These are phyloP conservation scores for Idaea biselata DNA, from an alignment of 2,888 invertebrate species.

Conservation along the genomic window DNA sequence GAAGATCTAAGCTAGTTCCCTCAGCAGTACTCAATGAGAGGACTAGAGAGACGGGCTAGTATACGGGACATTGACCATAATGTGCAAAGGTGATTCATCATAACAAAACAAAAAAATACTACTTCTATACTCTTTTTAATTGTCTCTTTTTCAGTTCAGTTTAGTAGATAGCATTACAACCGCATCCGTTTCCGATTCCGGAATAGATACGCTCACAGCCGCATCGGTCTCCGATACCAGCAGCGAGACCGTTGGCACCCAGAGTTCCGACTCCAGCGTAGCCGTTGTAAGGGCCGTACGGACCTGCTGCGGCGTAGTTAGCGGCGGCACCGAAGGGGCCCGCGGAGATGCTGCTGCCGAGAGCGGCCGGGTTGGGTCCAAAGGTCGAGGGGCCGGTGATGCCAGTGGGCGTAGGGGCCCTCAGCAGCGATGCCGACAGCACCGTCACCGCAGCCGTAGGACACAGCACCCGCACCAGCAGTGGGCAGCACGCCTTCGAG, in stretches of 20 bases:
- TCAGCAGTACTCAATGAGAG: no score
- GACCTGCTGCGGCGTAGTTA: constrained; percentile 12
- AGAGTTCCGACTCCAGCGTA: background rate
- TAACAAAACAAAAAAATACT: background rate
- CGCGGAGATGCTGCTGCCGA: constrained; percentile 20
- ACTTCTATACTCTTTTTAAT: background rate
- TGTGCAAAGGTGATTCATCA: no score
- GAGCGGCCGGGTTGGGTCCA: constrained; percentile 9
- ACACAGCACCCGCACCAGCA: constrained; percentile 37
- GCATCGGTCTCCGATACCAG: background rate
- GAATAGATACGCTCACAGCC: background rate
- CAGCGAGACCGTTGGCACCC: background rate
- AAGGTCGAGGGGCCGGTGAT: constrained; percentile 15
- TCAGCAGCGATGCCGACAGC: constrained; percentile 25
- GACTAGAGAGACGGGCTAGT: no score
- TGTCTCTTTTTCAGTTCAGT: no score
- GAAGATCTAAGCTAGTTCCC: no score
- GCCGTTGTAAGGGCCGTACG: constrained; percentile 13
- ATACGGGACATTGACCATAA: no score
- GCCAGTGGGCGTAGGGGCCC: constrained; percentile 19
- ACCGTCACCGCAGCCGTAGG: constrained; percentile 37
- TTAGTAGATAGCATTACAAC: background rate
- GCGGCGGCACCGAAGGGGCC: constrained; percentile 10
- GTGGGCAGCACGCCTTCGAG: constrained; percentile 40
- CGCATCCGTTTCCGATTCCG: background rate